Evolutionary conservation across 2,113 vertebrate genomes (phyloP).

Genomic region (Urocynchramus pylzowi): DNA sequence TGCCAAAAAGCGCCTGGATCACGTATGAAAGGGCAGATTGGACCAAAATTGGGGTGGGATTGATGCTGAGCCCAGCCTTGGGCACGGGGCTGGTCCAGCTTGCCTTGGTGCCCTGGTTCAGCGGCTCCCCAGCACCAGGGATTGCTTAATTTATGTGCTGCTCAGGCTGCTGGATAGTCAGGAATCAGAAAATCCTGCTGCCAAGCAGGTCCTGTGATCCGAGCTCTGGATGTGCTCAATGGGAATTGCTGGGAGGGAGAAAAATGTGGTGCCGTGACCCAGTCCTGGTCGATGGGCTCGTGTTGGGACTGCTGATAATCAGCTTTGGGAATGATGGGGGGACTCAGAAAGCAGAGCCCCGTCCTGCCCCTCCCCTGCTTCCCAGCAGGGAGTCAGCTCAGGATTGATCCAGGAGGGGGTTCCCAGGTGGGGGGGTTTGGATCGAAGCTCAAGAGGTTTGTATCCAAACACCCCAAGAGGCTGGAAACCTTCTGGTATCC

Average conservation of each 20-base stretch:
- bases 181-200: background rate
- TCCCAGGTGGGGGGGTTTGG: background rate
- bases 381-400: rapidly evolving
- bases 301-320: background rate
- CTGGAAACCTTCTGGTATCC: background rate
- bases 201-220: background rate
- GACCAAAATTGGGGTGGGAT: background rate
- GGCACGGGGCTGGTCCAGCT: background rate
- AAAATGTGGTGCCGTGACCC: background rate
- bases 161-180: background rate
- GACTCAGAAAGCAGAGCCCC: background rate
- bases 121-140: background rate
- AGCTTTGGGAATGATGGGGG: background rate
- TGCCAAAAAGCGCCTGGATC: rapidly evolving
- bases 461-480: background rate
- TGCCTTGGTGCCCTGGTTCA: rapidly evolving
- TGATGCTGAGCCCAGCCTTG: background rate
- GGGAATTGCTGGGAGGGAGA: background rate
- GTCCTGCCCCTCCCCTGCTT: background rate
- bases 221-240: background rate
- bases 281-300: rapidly evolving
- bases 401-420: background rate
- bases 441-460: background rate
- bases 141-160: background rate
- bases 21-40: rapidly evolving